Evolutionary conservation across 1,140 invertebrate genomes (phyloP).

Genomic region (Trissolcus basalis): DNA sequence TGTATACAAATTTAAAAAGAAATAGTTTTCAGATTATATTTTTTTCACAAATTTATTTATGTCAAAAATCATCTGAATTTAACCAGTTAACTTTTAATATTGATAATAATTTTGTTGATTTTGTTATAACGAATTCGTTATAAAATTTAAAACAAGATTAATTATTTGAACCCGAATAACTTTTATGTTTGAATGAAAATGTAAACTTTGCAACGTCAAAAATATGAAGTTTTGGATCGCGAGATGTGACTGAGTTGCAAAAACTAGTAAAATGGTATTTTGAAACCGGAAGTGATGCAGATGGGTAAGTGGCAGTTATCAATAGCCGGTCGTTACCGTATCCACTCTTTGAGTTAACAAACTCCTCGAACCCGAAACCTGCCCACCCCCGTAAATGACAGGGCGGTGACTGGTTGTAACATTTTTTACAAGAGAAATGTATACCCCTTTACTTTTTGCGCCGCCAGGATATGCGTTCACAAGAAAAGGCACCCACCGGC

Average conservation of each 20-base stretch:
- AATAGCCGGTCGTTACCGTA: slow-evolving; percentile 66
- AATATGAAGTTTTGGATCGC: slow-evolving; percentile 49
- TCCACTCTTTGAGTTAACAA: slow-evolving; percentile 43
- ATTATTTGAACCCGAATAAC: no score
- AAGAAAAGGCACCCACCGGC: slow-evolving; percentile 17
- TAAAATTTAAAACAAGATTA: no score
- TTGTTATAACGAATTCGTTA: no score
- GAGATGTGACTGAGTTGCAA: slow-evolving; percentile 63
- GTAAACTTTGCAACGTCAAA: no score
- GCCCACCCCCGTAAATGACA: slow-evolving; percentile 51
- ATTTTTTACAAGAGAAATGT: slow-evolving; percentile 59
- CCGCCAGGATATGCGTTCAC: slow-evolving; percentile 13
- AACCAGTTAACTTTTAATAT: no score
- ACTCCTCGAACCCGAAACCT: slow-evolving; percentile 40
- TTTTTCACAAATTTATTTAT: no score
- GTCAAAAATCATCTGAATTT: no score
- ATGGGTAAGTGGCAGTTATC: slow-evolving; percentile 68
- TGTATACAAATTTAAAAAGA: no score
- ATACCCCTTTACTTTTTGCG: slow-evolving; percentile 23
- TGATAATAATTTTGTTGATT: no score
- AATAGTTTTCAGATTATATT: no score
- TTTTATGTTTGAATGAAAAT: no score
- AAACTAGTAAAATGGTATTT: slow-evolving; percentile 68
- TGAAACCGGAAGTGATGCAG: slow-evolving; percentile 71
- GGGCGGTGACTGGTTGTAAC: slow-evolving; percentile 63